A percentile compares a stretch with the other conserved stretches of the same genome.
These are phyloP conservation scores for Disparrhopalites patrizii DNA, from an alignment of 2,888 invertebrate genomes.

Conservation along the genomic window DNA sequence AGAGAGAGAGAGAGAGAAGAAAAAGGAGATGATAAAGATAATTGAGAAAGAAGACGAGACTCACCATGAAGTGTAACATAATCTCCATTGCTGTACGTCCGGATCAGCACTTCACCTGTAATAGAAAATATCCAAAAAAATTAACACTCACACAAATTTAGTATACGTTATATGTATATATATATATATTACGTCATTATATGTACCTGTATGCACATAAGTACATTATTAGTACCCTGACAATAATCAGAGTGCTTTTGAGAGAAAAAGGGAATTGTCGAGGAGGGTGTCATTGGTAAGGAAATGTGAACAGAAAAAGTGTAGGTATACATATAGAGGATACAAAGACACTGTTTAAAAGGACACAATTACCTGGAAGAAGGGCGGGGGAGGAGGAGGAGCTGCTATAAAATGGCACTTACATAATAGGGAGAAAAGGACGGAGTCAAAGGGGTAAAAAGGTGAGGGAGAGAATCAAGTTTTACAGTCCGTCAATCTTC, in stretches of 20 bases:
- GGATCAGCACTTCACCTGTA: conserved; percentile 46
- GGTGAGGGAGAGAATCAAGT: conserved; percentile 3
- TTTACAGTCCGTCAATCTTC: not conserved
- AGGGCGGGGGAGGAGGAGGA: no score
- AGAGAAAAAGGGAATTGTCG: no score
- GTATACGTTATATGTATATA: not conserved
- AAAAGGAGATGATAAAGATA: conserved; percentile 23
- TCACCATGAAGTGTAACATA: conserved; percentile 48
- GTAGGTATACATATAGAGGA: no score
- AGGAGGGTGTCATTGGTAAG: no score
- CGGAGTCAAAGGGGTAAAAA: no score
- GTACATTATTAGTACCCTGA: not conserved
- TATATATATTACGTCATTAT: no score
- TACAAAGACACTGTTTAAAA: no score
- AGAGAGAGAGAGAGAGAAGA: not conserved
- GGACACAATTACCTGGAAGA: no score
- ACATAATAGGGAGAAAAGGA: not conserved
- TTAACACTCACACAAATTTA: not conserved
- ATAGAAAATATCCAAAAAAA: conserved; percentile 22
- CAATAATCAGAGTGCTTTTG: not conserved
- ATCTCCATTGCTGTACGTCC: conserved; percentile 45
- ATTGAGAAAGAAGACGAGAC: conserved; percentile 31
- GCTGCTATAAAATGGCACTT: not conserved
- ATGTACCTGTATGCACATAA: no score
- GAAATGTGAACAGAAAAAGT: no score